Conservation (phyloP, 92 coral and sea anemone species). For the Scolanthus callimorphus region DNA sequence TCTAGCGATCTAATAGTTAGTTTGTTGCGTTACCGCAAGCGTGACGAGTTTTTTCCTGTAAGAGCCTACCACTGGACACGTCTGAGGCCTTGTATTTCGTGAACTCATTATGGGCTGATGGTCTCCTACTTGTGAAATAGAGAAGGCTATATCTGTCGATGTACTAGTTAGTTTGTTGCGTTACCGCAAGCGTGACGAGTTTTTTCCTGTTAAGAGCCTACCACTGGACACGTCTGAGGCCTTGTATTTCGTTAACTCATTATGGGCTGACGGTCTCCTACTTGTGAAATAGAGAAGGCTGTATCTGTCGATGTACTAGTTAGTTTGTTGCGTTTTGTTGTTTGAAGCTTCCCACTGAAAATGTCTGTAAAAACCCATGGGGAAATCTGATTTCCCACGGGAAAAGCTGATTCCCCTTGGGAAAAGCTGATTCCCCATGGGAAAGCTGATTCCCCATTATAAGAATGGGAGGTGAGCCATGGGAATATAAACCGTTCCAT, state of each 20-base stretch:
- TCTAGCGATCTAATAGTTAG: no score
- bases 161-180: no score
- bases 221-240: slow-evolving; percentile 58
- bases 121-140: slow-evolving; percentile 44
- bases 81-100: slow-evolving; percentile 59
- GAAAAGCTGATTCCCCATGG: no score
- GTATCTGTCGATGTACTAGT: no score
- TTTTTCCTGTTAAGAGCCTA: slow-evolving; percentile 64
- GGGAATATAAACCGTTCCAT: no score
- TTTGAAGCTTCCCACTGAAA: slow-evolving; percentile 68
- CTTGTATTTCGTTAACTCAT: slow-evolving; percentile 53
- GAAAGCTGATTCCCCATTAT: no score
- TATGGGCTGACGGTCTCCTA: slow-evolving; percentile 86
- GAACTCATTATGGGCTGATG: slow-evolving; percentile 85
- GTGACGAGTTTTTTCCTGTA: slow-evolving; percentile 59
- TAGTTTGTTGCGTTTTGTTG: no score
- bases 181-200: slow-evolving; percentile 47
- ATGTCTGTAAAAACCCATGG: no score
- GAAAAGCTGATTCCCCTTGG: no score
- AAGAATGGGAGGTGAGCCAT: no score
- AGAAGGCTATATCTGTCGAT: no score
- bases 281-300: slow-evolving; percentile 15
- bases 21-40: slow-evolving; percentile 43
- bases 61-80: slow-evolving; percentile 57
- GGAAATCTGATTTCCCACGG: no score